Conservation (phyloP, 2,888 invertebrate species). For the Lottia gigantea region DNA sequence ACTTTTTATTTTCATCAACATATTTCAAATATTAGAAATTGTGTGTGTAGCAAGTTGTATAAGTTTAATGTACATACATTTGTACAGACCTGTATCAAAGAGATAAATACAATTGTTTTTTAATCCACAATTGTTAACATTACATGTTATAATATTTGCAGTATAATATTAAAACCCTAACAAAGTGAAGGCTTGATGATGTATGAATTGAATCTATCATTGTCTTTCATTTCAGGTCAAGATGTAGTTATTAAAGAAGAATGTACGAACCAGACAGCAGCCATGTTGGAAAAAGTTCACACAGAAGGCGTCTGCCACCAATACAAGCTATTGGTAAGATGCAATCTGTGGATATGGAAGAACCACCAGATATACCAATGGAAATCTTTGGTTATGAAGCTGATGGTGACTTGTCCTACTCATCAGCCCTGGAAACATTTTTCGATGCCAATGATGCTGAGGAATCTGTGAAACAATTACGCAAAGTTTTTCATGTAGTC, state of each 20-base stretch:
- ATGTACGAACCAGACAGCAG: slow-evolving; percentile 28
- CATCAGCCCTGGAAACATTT: slow-evolving; percentile 32
- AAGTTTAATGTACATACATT: too few relatives aligned
- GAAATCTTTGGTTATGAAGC: slow-evolving; percentile 36
- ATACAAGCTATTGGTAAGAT: slow-evolving; percentile 53
- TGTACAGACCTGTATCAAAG: too few relatives aligned
- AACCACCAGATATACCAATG: slow-evolving; percentile 46
- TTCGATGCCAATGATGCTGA: slow-evolving; percentile 54
- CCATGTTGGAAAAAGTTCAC: slow-evolving; percentile 16
- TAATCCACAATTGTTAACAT: too few relatives aligned
- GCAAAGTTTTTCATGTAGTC: slow-evolving; percentile 51
- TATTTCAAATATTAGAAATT: too few relatives aligned
- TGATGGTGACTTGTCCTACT: slow-evolving; percentile 30
- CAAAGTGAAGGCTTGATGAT: too few relatives aligned
- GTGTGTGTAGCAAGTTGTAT: too few relatives aligned
- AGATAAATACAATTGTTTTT: too few relatives aligned
- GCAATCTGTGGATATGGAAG: slow-evolving; percentile 49
- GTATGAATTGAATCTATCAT: too few relatives aligned
- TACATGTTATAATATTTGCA: too few relatives aligned
- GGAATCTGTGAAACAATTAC: slow-evolving; percentile 48
- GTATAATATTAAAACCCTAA: too few relatives aligned
- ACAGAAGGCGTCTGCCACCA: slow-evolving; percentile 44
- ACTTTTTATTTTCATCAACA: too few relatives aligned
- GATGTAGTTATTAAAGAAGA: neutral
- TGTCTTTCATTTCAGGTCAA: too few relatives aligned